Conservation (phyloP, 2,888 invertebrate species). For the Drosophila limbata region DNA sequence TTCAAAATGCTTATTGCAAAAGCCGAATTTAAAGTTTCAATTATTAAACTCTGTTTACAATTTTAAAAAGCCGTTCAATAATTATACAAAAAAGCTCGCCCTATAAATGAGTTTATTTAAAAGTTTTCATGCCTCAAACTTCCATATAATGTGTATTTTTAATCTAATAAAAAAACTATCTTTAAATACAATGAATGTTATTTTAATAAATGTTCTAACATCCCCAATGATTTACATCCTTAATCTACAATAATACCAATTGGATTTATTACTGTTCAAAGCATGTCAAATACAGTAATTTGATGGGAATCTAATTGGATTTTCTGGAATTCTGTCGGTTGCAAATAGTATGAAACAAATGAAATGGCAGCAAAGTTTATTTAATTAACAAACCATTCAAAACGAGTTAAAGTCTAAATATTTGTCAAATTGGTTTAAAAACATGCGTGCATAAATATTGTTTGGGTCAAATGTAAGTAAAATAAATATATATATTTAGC, state of each 20-base stretch:
- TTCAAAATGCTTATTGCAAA: too few relatives aligned
- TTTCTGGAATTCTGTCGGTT: slow-evolving; percentile 23
- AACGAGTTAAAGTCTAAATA: slow-evolving; percentile 20
- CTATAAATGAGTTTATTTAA: too few relatives aligned
- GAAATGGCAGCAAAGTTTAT: slow-evolving; percentile 31
- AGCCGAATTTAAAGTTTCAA: too few relatives aligned
- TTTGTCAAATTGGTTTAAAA: slow-evolving; percentile 8
- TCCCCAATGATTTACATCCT: background rate
- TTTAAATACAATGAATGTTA: too few relatives aligned
- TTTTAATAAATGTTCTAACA: background rate
- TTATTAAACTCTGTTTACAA: too few relatives aligned
- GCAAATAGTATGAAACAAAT: slow-evolving; percentile 25
- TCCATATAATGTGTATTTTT: too few relatives aligned
- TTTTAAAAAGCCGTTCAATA: too few relatives aligned
- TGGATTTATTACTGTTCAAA: background rate
- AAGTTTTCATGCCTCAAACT: too few relatives aligned
- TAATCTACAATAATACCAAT: background rate
- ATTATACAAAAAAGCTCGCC: too few relatives aligned
- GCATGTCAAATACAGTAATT: slow-evolving; percentile 24
- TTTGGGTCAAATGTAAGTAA: slow-evolving; percentile 22
- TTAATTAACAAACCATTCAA: slow-evolving; percentile 36
- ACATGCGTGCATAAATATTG: slow-evolving; percentile 9
- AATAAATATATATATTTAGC: slow-evolving; percentile 27
- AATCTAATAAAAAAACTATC: too few relatives aligned
- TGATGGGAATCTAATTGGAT: slow-evolving; percentile 47